phyloP scores from a whole-genome alignment of 1,140 invertebrate genomes.

The Pachyrhynchus sulphureomaculatus region DNA sequence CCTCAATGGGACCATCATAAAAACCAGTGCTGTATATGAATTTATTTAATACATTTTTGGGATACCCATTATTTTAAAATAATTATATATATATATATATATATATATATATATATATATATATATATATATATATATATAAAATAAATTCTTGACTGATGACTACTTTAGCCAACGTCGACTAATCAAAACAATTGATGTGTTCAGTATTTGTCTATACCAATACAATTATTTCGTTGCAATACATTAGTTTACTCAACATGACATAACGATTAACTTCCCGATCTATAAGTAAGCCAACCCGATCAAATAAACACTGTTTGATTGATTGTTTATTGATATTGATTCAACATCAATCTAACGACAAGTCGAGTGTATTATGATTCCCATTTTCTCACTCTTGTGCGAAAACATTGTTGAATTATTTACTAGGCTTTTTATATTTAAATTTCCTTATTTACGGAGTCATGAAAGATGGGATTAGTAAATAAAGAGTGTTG shows the following conservation, averaged over 20 bases:
- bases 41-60: no score
- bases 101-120: no score
- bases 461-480: neutral
- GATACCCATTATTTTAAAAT: no score
- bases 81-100: no score
- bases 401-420: neutral
- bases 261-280: neutral
- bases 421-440: neutral
- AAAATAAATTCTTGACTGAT: no score
- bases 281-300: neutral
- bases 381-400: neutral
- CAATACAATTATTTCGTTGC: no score
- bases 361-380: neutral
- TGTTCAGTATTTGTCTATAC: neutral
- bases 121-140: no score
- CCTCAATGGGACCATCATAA: no score
- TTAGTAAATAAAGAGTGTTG: no score
- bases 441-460: neutral
- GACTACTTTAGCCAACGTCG: neutral
- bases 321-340: neutral
- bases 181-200: neutral
- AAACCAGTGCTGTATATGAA: no score
- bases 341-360: conserved; percentile 2
- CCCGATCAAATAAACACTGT: neutral
- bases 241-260: neutral